Base-by-base conservation (phyloP, 64 coral and sea anemone genomes). In the Montipora efflorescens region DNA sequence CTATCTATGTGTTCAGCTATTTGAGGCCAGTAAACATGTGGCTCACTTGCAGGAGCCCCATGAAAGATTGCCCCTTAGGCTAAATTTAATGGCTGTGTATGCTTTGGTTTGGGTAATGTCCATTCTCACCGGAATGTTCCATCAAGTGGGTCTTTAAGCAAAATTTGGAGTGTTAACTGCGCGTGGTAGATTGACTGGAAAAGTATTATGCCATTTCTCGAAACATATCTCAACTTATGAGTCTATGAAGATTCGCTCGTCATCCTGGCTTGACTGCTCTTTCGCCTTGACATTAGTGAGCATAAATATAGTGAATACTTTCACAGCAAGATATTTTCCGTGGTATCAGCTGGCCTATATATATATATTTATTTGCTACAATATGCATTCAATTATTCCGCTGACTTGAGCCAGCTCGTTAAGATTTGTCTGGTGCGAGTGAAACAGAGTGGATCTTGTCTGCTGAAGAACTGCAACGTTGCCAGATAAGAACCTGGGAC, bases 271-370 rank as follows among this genome's bases (percentile, higher is more conserved):
- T 53, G 64, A 72, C 16, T n/a, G 67, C 66, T 43, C 8, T 86
- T 72, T 86, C 46, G 18, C 64, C 21, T 49, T 48, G 82, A 86
- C 67, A 86, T 86, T 21, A 86, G 49, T 71, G 66, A 49, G 82
- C 59, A 86, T 86, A 86, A 86, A 49, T 86, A 72, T 49, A 68
- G 82, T 72, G 82, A 86, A 86, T 86, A 71, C 66, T 72, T 71
- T 71, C 82, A 72, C 82, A 86, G 82, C 82, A 86, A 86, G 82
- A 86, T 86, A 86, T 71, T 71, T 86, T 86, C 82, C 47, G 59
- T 71, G 43, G 66, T 19, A 86, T 86, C 71, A 86, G 82, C 45
- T 70, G 61, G 61, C 82, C 48, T 71, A 19, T 23, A 71, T n/a
- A 83, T 72, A 86, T 72, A 86, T 86, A 71, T 86, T 86, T 71